A percentile compares a stretch with the other conserved stretches of the same genome.
Evolutionary conservation across 1,140 invertebrate species (phyloP).

Genomic region (Ostrea edulis): DNA sequence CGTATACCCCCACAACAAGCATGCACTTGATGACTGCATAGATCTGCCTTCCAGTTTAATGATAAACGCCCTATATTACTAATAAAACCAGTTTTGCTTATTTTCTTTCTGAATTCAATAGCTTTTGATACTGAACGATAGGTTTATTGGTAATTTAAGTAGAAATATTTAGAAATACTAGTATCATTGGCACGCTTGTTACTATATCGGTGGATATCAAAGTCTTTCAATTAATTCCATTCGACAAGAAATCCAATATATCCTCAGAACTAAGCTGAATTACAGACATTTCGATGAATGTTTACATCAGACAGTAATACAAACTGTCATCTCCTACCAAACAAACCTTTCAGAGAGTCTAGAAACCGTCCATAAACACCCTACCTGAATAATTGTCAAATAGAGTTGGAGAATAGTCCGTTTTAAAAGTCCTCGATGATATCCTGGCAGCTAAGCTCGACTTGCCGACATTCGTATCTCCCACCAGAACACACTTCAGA

Average conservation of each 20-base stretch:
- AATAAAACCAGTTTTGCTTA: not conserved
- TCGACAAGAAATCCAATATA: not conserved
- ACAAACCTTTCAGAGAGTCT: not conserved
- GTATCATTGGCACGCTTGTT: not conserved
- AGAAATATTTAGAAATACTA: not conserved
- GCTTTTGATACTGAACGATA: not conserved
- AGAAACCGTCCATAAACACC: not conserved
- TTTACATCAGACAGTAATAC: not conserved
- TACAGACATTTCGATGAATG: not conserved
- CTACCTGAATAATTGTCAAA: conserved; percentile 65
- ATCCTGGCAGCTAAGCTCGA: conserved; percentile 62
- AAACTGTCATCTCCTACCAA: not conserved
- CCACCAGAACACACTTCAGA: conserved; percentile 94
- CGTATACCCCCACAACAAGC: not conserved
- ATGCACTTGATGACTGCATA: not conserved
- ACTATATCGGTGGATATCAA: not conserved
- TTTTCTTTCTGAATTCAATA: not conserved
- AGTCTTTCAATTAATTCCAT: not conserved
- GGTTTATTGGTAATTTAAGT: not conserved
- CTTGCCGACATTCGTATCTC: conserved; percentile 93
- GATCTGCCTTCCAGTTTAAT: not conserved
- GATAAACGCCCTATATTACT: conserved; percentile 18
- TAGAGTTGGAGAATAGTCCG: conserved; percentile 63
- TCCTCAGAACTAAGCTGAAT: not conserved
- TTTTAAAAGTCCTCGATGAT: conserved; percentile 61